Evolutionary conservation across 1,140 invertebrate species (phyloP).

Genomic region (Rhyzopertha dominica): DNA sequence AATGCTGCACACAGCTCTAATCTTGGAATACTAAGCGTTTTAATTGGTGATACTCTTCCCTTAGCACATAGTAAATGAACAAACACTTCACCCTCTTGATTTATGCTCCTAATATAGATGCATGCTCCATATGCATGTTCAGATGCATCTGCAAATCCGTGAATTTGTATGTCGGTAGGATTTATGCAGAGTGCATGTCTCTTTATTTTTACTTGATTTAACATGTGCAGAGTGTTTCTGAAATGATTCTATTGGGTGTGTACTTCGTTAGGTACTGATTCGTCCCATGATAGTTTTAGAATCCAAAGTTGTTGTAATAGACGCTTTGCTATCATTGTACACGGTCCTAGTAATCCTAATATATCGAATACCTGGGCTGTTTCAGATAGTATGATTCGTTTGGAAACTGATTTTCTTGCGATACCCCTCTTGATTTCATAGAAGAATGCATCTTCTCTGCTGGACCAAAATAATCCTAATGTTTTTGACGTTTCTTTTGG

Average conservation of each 20-base stretch:
- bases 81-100: conserved; percentile 10
- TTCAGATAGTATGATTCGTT: conserved; percentile 31
- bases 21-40: conserved; percentile 44
- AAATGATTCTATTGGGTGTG: conserved; percentile 7
- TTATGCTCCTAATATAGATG: conserved; percentile 28
- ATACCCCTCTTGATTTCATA: conserved; percentile 24
- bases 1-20: conserved; percentile 47
- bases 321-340: conserved; percentile 31
- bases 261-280: conserved; percentile 19
- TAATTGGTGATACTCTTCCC: conserved; percentile 46
- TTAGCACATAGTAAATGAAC: conserved; percentile 41
- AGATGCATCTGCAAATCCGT: conserved; percentile 44
- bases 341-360: conserved; percentile 35
- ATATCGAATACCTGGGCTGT: conserved; percentile 33
- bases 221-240: background rate
- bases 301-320: conserved; percentile 39
- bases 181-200: conserved; percentile 6
- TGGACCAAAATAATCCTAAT: conserved; percentile 19
- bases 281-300: conserved; percentile 31
- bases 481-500: conserved; percentile 28
- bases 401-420: conserved; percentile 27
- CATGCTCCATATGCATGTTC: conserved; percentile 37
- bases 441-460: conserved; percentile 15
- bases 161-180: conserved; percentile 22
- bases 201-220: conserved; percentile 14